Evolutionary conservation across 2,797 vertebrate species (phyloP), one percentile per base, ranked within the genome.

Genomic region (Gastrophryne carolinensis): DNA sequence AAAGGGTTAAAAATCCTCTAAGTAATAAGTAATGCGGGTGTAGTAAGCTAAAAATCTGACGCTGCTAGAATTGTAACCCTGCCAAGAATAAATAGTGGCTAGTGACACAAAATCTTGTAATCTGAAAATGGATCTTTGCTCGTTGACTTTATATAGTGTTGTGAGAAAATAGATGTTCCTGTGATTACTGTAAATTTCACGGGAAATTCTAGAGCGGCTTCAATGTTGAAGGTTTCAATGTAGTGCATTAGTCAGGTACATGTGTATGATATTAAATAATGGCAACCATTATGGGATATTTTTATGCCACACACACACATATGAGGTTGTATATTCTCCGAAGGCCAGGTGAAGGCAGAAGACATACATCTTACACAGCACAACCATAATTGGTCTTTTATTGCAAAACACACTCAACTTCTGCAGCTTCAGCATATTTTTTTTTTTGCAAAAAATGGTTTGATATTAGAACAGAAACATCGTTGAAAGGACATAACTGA

Each of bases 361-460:
- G 27, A 27, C 35, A 44, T 77, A 60, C 26, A 66, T 60, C 57
- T 72, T 78, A 65, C 23, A 39, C 47, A 52, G 68, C 29, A 37
- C 37, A 52, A 39, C 68, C 72, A 72, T 72, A 78, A 72, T 58
- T 78, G 68, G 60, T 52, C 68, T 66, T 78, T 72, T 78, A 72
- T 78, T 62, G 72, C 52, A 52, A 63, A 61, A 62, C 62, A 71
- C 69, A 65, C 37, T 60, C 9, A 5, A 24, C 34, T 66, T 23
- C 12, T 66, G 53, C 61, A 66, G 30, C 9, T 10, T 78, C 61
- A 72, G 75, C 75, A 78, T 26, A n/a, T n/a, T n/a, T n/a, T n/a
- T n/a, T n/a, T n/a, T 49, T 71, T 70, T 65, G 44, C 61, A 65
- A 30, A 60, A 61, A 66, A 78, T 65, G 52, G 35, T 65, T 66